Percentiles rank a stretch among this genome's conserved stretches.
These are phyloP conservation scores for Iselma pallidipennis DNA, from an alignment of 2,888 invertebrate genomes.

Conservation along the genomic window DNA sequence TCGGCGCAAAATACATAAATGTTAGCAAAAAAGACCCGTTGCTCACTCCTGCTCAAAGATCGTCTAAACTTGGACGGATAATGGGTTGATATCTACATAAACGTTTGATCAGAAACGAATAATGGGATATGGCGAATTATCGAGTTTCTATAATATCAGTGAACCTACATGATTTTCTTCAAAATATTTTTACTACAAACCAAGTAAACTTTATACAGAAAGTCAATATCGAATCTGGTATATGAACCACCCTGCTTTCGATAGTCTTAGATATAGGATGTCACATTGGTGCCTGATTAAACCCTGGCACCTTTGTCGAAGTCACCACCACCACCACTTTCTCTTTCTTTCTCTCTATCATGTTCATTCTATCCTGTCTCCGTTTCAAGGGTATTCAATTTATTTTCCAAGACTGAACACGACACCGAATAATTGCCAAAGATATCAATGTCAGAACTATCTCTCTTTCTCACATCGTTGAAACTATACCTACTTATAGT, in stretches of 20 bases:
- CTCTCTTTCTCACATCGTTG: background rate
- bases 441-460: background rate
- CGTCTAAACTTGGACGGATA: too few species aligned
- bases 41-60: too few species aligned
- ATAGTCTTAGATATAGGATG: background rate
- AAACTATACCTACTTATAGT: too few species aligned
- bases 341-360: background rate
- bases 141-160: too few species aligned
- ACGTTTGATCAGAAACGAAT: too few species aligned
- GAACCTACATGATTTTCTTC: too few species aligned
- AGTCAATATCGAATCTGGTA: background rate
- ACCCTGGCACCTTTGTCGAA: background rate
- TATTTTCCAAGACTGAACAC: slow-evolving; percentile 2
- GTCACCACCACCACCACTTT: background rate
- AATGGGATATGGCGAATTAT: too few species aligned
- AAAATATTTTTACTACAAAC: too few species aligned
- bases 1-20: too few species aligned
- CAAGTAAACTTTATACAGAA: background rate
- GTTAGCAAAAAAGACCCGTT: too few species aligned
- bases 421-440: slow-evolving; percentile 9
- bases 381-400: slow-evolving; percentile 6
- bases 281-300: background rate
- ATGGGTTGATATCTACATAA: too few species aligned
- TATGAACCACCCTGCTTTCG: background rate
- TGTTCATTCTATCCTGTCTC: background rate